Evolutionary conservation across 2,888 invertebrate genomes (phyloP).

Genomic region (Chirona hameri): DNA sequence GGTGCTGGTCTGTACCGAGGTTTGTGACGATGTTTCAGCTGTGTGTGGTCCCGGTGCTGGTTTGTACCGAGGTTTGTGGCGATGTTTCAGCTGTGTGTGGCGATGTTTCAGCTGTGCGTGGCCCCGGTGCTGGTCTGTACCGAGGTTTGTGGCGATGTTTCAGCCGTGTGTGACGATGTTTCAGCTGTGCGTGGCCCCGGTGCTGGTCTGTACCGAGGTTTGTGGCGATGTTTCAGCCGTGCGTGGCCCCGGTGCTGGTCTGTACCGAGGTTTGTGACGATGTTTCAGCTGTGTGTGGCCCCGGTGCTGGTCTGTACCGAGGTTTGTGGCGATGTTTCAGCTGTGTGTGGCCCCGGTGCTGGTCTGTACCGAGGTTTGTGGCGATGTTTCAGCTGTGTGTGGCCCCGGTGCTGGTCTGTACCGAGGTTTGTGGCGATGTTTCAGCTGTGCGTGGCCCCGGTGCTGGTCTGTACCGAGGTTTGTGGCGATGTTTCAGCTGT

Average conservation of each 20-base stretch:
- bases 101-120: not conserved
- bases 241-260: not conserved
- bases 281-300: not conserved
- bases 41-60: not conserved
- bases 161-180: not conserved
- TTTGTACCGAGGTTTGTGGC: not conserved
- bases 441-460: not conserved
- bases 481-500: slow-evolving; percentile 54
- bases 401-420: not conserved
- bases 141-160: too few relatives aligned
- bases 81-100: too few relatives aligned
- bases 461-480: too few relatives aligned
- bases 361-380: slow-evolving; percentile 74
- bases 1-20: slow-evolving; percentile 75
- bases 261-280: not conserved
- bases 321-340: slow-evolving; percentile 46
- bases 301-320: too few relatives aligned
- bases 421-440: not conserved
- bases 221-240: slow-evolving; percentile 42
- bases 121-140: too few relatives aligned
- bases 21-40: slow-evolving; percentile 48
- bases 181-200: slow-evolving; percentile 76
- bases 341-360: slow-evolving; percentile 80
- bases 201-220: slow-evolving; percentile 75
- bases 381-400: too few relatives aligned